Percentiles rank a stretch among this genome's conserved stretches.
Evolutionary conservation across 2,797 vertebrate genomes (phyloP).

Genomic region (Megaceryle alcyon): DNA sequence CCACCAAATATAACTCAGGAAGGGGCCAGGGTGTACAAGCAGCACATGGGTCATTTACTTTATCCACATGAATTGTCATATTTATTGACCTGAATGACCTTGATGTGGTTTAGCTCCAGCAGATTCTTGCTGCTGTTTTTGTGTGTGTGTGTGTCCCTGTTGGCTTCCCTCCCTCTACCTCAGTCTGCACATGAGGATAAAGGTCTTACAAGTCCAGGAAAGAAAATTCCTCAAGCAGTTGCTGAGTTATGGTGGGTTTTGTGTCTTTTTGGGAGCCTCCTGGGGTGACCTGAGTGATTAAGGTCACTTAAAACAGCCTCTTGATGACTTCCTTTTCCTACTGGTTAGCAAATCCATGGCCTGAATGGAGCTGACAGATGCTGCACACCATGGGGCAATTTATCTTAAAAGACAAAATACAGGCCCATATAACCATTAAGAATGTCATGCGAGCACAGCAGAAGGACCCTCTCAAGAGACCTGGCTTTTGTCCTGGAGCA

Average conservation of each 20-base stretch:
- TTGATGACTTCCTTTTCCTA: background rate
- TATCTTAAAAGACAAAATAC: too few species aligned
- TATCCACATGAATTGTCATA: background rate
- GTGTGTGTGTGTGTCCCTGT: too few species aligned
- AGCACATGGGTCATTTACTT: accelerated
- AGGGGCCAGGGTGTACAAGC: accelerated
- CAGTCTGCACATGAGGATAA: accelerated
- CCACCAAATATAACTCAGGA: background rate
- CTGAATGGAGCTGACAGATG: background rate
- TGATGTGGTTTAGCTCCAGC: background rate
- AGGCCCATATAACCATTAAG: too few species aligned
- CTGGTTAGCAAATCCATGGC: background rate
- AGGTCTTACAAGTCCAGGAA: background rate
- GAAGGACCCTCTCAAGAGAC: background rate
- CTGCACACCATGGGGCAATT: background rate
- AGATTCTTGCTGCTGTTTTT: too few species aligned
- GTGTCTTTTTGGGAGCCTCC: background rate
- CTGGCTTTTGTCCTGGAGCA: background rate
- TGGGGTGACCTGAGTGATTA: background rate
- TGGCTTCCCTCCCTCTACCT: background rate
- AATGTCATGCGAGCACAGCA: background rate
- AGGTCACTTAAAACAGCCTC: background rate
- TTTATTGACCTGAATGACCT: background rate
- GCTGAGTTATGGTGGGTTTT: background rate
- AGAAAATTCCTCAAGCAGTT: background rate